Percentiles rank a stretch among this genome's conserved stretches.
Evolutionary conservation across 2,113 vertebrate species (phyloP).

Genomic region (Hippocampus mohnikei): DNA sequence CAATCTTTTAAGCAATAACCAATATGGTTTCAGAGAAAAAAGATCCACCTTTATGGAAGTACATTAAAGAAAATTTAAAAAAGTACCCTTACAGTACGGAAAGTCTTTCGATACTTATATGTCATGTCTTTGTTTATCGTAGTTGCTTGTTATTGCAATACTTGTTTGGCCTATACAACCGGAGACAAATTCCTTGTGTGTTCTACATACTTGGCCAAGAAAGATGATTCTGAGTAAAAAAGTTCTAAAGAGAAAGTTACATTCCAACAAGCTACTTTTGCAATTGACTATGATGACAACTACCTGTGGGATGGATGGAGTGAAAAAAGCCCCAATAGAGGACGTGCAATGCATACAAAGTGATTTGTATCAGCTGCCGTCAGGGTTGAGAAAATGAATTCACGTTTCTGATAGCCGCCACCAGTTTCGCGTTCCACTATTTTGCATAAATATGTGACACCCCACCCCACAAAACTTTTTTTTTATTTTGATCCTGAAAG

Average conservation of each 20-base stretch:
- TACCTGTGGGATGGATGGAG: slow-evolving; percentile 17
- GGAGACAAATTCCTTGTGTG: too few species aligned
- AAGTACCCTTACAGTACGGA: too few species aligned
- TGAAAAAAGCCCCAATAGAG: slow-evolving; percentile 8
- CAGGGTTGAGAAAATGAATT: slow-evolving; percentile 33
- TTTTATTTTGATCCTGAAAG: slow-evolving; percentile 35
- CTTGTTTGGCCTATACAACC: too few species aligned
- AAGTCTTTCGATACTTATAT: too few species aligned
- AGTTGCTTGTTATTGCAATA: too few species aligned
- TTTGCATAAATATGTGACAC: slow-evolving; percentile 42
- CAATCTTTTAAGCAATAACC: too few species aligned
- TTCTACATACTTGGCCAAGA: too few species aligned
- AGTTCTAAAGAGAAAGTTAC: background rate
- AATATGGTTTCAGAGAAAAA: too few species aligned
- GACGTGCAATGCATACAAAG: slow-evolving; percentile 17
- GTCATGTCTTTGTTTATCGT: too few species aligned
- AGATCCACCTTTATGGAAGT: too few species aligned
- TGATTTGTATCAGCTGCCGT: slow-evolving; percentile 39
- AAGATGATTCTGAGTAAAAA: too few species aligned
- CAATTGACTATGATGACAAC: slow-evolving; percentile 4
- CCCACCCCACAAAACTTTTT: slow-evolving; percentile 9
- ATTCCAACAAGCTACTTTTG: slow-evolving; percentile 17
- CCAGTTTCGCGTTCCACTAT: slow-evolving; percentile 28
- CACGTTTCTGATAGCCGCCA: slow-evolving; percentile 52
- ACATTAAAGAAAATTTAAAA: too few species aligned